Evolutionary conservation across 2,113 vertebrate species (phyloP).

Genomic region (Eurystomus gularis): DNA sequence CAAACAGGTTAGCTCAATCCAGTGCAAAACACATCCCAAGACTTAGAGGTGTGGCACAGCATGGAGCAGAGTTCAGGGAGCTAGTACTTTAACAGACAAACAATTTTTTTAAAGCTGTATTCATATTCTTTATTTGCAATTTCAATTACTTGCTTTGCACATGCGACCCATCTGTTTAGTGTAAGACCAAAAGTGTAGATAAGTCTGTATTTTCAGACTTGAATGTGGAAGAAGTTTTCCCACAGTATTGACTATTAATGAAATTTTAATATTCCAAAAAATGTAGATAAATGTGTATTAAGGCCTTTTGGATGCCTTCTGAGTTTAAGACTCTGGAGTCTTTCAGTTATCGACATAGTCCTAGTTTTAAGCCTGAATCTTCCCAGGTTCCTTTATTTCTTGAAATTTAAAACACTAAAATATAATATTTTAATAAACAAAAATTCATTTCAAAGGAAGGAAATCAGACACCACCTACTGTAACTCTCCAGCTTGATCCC

Average conservation of each 20-base stretch:
- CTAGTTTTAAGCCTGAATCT: not conserved
- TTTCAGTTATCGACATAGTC: not conserved
- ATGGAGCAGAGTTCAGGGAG: not conserved
- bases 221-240: not conserved
- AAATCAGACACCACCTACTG: not conserved
- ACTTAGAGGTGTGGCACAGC: not conserved
- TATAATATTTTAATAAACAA: not conserved
- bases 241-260: not conserved
- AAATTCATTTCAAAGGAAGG: not conserved
- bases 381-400: not conserved
- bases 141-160: not conserved
- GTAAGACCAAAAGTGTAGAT: not conserved
- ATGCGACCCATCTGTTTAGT: fast-evolving
- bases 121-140: not conserved
- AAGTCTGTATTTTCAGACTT: not conserved
- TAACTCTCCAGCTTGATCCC: not conserved
- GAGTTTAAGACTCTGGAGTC: not conserved
- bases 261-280: not conserved
- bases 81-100: not conserved
- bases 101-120: not conserved
- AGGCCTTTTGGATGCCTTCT: not conserved
- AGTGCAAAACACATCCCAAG: not conserved
- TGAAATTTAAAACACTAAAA: not conserved
- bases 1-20: not conserved
- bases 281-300: not conserved